Conservation (phyloP, 37 sponge, comb jelly and placozoan genomes). For the Tethya wilhelma region DNA sequence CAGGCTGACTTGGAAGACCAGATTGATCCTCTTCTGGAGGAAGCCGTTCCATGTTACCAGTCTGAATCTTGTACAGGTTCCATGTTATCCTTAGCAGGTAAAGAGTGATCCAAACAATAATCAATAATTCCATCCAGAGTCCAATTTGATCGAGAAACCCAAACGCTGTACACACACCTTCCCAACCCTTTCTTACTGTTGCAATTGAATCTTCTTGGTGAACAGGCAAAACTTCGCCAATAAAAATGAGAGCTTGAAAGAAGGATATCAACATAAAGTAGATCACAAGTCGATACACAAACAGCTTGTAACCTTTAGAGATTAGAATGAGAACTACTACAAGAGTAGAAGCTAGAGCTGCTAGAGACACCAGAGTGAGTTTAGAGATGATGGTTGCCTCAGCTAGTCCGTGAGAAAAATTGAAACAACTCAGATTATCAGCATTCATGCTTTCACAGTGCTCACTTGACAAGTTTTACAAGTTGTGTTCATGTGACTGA, state of each 20-base stretch:
- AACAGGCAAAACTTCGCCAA: background rate
- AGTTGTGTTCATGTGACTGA: no score
- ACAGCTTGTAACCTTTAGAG: background rate
- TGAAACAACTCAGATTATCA: background rate
- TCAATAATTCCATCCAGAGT: background rate
- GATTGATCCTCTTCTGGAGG: no score
- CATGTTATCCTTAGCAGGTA: background rate
- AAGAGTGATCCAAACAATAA: background rate
- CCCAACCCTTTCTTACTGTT: slow-evolving; percentile 4
- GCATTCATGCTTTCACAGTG: no score
- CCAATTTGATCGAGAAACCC: background rate
- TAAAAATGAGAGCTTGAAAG: background rate
- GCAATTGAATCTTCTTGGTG: background rate
- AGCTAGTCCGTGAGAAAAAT: background rate
- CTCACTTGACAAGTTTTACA: no score
- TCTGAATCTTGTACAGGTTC: background rate
- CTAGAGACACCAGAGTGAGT: background rate
- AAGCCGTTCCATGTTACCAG: background rate
- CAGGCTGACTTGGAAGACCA: no score
- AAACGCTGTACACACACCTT: background rate
- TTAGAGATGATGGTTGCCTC: background rate
- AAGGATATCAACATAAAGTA: background rate
- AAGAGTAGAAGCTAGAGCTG: background rate
- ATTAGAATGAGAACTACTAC: background rate
- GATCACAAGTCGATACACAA: slow-evolving; percentile 4